These are phyloP conservation scores for Malurus splendens DNA, from an alignment of 2,797 vertebrate species.

Conservation along the genomic window DNA sequence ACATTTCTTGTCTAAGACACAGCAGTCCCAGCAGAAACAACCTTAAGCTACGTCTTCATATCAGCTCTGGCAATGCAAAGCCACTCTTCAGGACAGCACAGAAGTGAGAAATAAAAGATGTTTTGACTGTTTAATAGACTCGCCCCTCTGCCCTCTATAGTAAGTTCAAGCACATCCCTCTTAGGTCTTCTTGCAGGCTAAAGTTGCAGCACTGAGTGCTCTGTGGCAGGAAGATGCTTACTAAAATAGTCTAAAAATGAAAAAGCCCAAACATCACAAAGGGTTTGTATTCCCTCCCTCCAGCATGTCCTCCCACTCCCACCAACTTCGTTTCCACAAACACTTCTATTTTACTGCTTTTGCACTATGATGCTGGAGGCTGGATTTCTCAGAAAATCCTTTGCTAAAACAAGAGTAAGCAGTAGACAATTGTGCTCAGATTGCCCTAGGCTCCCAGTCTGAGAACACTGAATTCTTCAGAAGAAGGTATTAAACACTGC, in stretches of 20 bases:
- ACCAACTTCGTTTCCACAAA: not conserved
- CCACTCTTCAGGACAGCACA: not conserved
- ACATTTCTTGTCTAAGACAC: not conserved
- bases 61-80: not conserved
- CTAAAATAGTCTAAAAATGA: not conserved
- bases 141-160: not conserved
- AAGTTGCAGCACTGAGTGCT: not conserved
- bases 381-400: not conserved
- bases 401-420: not conserved
- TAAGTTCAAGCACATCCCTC: not conserved
- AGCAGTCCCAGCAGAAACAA: not conserved
- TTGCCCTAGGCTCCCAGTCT: not conserved
- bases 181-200: not conserved
- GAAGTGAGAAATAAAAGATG: not conserved
- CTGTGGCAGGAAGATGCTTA: not conserved
- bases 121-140: not conserved
- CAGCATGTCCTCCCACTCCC: not conserved
- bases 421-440: not conserved
- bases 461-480: fast-evolving
- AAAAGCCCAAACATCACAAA: not conserved
- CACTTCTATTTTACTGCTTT: not conserved
- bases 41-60: not conserved
- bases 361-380: not conserved
- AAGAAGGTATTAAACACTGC: not conserved
- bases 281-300: not conserved